phyloP scores from a whole-genome alignment of 1,140 invertebrate genomes.

The Branchinecta lynchi region DNA sequence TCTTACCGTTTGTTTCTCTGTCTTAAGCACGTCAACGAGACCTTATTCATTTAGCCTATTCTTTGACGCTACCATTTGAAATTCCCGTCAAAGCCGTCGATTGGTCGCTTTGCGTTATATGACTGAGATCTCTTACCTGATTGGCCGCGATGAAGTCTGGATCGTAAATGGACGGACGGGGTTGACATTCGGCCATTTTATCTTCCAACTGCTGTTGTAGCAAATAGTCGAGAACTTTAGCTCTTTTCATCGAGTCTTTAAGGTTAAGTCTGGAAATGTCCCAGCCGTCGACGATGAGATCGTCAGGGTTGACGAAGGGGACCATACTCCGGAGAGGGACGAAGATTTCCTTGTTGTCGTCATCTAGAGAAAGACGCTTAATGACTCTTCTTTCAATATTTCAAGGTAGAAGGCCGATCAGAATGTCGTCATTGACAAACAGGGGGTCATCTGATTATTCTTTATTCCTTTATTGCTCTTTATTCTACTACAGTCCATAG shows the following conservation, averaged over 20 bases:
- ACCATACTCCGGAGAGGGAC: slow-evolving; percentile 55
- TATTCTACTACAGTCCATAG: too few species aligned
- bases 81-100: too few species aligned
- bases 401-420: too few species aligned
- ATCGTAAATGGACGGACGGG: slow-evolving; percentile 70
- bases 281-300: slow-evolving; percentile 85
- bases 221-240: slow-evolving; percentile 43
- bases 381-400: too few species aligned
- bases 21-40: too few species aligned
- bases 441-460: too few species aligned
- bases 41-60: too few species aligned
- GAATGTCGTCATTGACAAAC: too few species aligned
- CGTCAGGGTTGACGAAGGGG: slow-evolving; percentile 77
- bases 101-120: too few species aligned
- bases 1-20: too few species aligned
- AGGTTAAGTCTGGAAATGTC: slow-evolving; percentile 77
- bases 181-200: slow-evolving; percentile 53
- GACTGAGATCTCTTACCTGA: slow-evolving; percentile 47
- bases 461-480: too few species aligned
- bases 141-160: slow-evolving; percentile 92
- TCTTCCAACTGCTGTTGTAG: slow-evolving; percentile 49
- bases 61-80: too few species aligned
- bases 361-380: not conserved
- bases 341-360: slow-evolving; percentile 51
- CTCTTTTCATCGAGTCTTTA: slow-evolving; percentile 66